Evolutionary conservation across 2,888 invertebrate genomes (phyloP).

Genomic region (Timandra comae): DNA sequence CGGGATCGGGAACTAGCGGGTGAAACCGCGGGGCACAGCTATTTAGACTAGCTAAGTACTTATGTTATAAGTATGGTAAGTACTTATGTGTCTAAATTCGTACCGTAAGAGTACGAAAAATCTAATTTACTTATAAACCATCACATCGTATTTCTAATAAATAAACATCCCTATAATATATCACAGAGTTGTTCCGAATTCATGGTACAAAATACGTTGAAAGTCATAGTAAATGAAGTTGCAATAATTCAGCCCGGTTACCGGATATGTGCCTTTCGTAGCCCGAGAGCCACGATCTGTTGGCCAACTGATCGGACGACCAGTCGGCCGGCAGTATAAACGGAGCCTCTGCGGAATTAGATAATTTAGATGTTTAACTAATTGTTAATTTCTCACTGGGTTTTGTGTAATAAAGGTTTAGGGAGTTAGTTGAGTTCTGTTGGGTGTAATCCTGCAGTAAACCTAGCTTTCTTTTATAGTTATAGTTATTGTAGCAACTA

Average conservation of each 20-base stretch:
- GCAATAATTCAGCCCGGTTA: conserved; percentile 55
- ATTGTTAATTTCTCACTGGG: conserved; percentile 28
- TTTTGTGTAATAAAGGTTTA: conserved; percentile 6
- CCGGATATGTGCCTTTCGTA: conserved; percentile 44
- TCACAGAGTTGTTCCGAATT: conserved; percentile 40
- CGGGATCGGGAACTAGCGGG: no score
- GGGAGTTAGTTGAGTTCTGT: neutral
- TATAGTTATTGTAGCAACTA: no score
- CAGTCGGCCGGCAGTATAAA: conserved; percentile 13
- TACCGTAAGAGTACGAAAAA: no score
- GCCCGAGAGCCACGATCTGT: conserved; percentile 13
- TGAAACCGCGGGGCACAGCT: no score
- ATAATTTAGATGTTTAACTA: conserved; percentile 29
- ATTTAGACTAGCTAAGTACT: no score
- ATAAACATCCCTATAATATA: conserved; percentile 6
- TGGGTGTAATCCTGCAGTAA: no score
- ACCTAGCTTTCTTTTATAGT: no score
- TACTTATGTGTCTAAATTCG: no score
- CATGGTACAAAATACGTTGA: conserved; percentile 40
- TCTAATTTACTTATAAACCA: no score
- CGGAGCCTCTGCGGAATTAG: conserved; percentile 16
- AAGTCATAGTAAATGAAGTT: conserved; percentile 55
- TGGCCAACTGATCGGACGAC: conserved; percentile 3
- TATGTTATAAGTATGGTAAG: no score
- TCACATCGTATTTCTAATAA: conserved; percentile 7